These are phyloP conservation scores for Polypedilum pembai DNA, from an alignment of 1,140 invertebrate species.

Conservation along the genomic window DNA sequence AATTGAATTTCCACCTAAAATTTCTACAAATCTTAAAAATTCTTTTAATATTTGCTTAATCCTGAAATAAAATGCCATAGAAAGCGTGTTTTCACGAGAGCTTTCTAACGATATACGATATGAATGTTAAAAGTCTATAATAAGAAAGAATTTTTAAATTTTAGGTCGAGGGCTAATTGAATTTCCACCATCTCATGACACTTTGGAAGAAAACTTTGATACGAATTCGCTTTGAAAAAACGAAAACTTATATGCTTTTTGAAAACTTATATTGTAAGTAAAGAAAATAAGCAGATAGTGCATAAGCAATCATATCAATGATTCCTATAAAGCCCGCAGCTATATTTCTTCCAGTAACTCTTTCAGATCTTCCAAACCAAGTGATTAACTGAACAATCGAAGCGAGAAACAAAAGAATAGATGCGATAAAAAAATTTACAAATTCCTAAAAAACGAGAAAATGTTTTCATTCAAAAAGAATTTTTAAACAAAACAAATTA, in stretches of 20 bases:
- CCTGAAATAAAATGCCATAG: too few species aligned
- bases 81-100: too few species aligned
- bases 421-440: slow-evolving; percentile 60
- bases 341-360: slow-evolving; percentile 52
- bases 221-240: too few species aligned
- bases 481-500: slow-evolving; percentile 32
- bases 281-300: slow-evolving; percentile 63
- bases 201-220: background rate
- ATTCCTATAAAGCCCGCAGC: slow-evolving; percentile 73
- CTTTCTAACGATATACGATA: too few species aligned
- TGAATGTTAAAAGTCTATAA: too few species aligned
- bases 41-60: too few species aligned
- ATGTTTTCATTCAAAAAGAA: background rate
- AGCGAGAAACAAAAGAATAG: slow-evolving; percentile 66
- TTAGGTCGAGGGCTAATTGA: too few species aligned
- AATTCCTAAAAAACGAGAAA: slow-evolving; percentile 59
- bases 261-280: slow-evolving; percentile 64
- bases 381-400: slow-evolving; percentile 68
- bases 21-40: too few species aligned
- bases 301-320: slow-evolving; percentile 73
- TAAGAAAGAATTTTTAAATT: too few species aligned
- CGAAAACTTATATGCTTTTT: background rate
- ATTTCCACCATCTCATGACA: too few species aligned
- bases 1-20: too few species aligned
- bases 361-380: slow-evolving; percentile 45